A percentile compares a stretch with the other conserved stretches of the same genome.
Conservation (phyloP, 2,113 vertebrate genomes). For the Dunckerocampus dactyliophorus region DNA sequence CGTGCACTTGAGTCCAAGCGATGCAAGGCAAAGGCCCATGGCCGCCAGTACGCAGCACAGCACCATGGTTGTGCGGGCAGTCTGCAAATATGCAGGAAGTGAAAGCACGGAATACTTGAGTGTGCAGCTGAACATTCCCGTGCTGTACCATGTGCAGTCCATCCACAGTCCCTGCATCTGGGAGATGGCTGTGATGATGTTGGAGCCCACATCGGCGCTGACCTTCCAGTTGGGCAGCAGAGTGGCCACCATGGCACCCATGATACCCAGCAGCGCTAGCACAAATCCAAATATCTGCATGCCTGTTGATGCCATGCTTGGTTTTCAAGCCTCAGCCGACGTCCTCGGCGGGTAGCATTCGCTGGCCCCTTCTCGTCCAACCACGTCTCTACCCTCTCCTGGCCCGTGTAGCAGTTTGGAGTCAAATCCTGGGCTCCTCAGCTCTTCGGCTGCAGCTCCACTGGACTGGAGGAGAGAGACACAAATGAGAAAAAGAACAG, state of each 20-base stretch:
- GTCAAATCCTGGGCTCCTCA: constrained; percentile 52
- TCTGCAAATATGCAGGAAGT: constrained; percentile 86
- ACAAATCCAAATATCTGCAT: constrained; percentile 91
- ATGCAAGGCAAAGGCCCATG: constrained; percentile 83
- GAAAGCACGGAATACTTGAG: constrained; percentile 85
- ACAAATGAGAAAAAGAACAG: constrained; percentile 56
- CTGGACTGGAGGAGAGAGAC: constrained; percentile 59
- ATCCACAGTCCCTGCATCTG: constrained; percentile 97
- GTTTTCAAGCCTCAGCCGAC: constrained; percentile 48
- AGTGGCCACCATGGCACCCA: constrained; percentile 84
- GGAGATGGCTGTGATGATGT: constrained; percentile 85
- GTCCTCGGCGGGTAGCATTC: constrained; percentile 65
- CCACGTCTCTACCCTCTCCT: constrained; percentile 35
- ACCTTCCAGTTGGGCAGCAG: constrained; percentile 95
- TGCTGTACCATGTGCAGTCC: constrained; percentile 98
- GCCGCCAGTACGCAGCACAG: constrained; percentile 85
- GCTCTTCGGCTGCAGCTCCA: constrained; percentile 57
- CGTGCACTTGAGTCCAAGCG: constrained; percentile 89
- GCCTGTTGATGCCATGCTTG: constrained; percentile 81
- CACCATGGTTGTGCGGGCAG: constrained; percentile 89
- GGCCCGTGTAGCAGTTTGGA: constrained; percentile 47
- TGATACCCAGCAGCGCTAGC: constrained; percentile 81
- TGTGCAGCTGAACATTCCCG: constrained; percentile 93
- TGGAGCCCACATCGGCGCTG: constrained; percentile 82
- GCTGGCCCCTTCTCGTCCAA: constrained; percentile 52